Percentiles rank a stretch among this genome's conserved stretches.
Evolutionary conservation across 2,797 vertebrate species (phyloP).

Genomic region (Mus spretus): DNA sequence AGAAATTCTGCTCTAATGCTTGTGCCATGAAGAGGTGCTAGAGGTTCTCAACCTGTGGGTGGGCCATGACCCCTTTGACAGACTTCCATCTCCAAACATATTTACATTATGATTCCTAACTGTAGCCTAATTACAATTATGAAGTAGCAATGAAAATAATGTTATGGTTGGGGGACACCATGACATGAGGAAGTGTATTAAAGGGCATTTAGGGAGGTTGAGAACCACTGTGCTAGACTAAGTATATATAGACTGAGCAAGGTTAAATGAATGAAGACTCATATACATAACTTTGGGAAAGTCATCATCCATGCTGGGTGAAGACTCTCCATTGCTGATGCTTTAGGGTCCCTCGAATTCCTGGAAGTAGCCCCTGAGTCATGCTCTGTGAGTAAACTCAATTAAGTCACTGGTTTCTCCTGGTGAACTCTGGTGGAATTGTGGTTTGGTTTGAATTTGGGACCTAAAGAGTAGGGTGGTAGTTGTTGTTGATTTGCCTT

Average conservation of each 20-base stretch:
- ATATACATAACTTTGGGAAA: not conserved
- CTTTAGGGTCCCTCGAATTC: not conserved
- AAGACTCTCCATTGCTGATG: not conserved
- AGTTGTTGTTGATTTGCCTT: not conserved
- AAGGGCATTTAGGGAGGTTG: not conserved
- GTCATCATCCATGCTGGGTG: not conserved
- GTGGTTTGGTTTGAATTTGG: not conserved
- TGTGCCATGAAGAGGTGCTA: not conserved
- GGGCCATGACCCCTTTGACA: not conserved
- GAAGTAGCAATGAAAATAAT: not conserved
- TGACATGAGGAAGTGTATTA: not conserved
- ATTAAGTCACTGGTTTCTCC: not conserved
- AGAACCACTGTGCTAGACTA: not conserved
- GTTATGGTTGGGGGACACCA: not conserved
- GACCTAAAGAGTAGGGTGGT: not conserved
- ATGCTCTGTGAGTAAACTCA: not conserved
- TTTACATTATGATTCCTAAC: not conserved
- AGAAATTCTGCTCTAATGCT: not conserved
- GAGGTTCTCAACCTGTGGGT: not conserved
- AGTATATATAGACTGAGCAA: not conserved
- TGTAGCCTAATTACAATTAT: not conserved
- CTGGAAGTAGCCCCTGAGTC: not conserved
- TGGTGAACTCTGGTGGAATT: no score
- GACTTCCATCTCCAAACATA: not conserved
- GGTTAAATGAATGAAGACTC: not conserved